Evolutionary conservation across 2,888 invertebrate genomes (phyloP), one percentile per base, ranked within the genome.

Genomic region (Pterobdella sp.): DNA sequence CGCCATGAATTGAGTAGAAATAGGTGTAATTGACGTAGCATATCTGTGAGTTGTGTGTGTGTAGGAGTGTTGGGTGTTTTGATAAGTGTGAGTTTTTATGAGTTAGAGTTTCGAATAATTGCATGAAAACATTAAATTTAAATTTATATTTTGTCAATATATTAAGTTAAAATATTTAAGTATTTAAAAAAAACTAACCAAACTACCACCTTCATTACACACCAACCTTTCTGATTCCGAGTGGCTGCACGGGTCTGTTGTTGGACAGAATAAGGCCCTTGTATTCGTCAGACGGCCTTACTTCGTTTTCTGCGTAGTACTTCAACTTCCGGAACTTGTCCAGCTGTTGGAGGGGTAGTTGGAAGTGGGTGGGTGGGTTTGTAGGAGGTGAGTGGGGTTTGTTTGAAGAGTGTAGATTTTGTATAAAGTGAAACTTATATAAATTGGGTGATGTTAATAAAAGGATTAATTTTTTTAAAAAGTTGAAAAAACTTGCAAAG

Each of bases 221-320:
- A 71, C 34, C 42, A 26, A 74, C 72, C 74, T 74, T 74, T 18
- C 74, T 67, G 65, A 68, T 68, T 7, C 74, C 74, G 3, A 74
- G 72, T 4, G 74, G 74, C 74, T 74, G 74, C 29, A 72, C 65
- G 0, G 72, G 49, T 29, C 74, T 29, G 26, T 68, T 68, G 71
- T 72, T 74, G 29, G 68, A 49, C 56, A 18, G 1, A 49, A 74
- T 34, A 32, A 64, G 68, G 7, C 74, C 74, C 22, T 73, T 72
- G 35, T 36, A 69, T 32, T 74, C 74, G 35, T 74, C 74, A 2
- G 31, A 34, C 26, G 74, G 74, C 18, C 74, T 67, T 14, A 68
- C 37, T 56, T 74, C 74, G 66, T 49, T 73, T 35, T 74, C 74
- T n/a, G 60, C 66, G 72, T 74, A 74, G 63, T 66, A 74, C 37